phyloP scores from a whole-genome alignment of 2,888 invertebrate species.

The Archaeoteleia sp. region DNA sequence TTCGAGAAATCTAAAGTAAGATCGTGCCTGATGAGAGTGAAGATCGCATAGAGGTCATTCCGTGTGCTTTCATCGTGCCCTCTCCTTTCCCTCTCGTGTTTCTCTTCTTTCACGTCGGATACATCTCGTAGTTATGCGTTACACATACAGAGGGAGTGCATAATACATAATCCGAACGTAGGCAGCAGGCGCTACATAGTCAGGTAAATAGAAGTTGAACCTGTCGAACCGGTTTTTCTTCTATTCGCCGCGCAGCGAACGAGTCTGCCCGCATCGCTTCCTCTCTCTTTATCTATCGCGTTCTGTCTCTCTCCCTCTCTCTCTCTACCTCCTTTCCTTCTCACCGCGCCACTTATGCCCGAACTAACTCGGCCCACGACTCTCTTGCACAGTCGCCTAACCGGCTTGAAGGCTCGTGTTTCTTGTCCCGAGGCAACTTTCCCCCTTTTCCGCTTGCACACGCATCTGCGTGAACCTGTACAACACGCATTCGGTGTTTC shows the following conservation, averaged over 20 bases:
- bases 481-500: slow-evolving; percentile 59
- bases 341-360: slow-evolving; percentile 44
- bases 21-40: slow-evolving; percentile 58
- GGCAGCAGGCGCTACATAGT: slow-evolving; percentile 57
- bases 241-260: slow-evolving; percentile 19
- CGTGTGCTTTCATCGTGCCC: slow-evolving; percentile 59
- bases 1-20: slow-evolving; percentile 23
- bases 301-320: slow-evolving; percentile 13
- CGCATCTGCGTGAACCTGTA: slow-evolving; percentile 51
- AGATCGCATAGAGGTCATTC: slow-evolving; percentile 63
- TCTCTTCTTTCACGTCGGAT: slow-evolving; percentile 55
- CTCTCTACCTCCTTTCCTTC: slow-evolving; percentile 11
- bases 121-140: slow-evolving; percentile 68
- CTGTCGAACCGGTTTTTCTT: slow-evolving; percentile 71
- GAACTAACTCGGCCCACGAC: slow-evolving; percentile 23
- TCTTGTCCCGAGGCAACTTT: slow-evolving; percentile 55
- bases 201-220: slow-evolving; percentile 71
- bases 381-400: slow-evolving; percentile 38
- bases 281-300: slow-evolving; percentile 14
- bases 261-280: slow-evolving; percentile 38
- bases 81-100: slow-evolving; percentile 29
- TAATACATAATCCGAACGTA: slow-evolving; percentile 63
- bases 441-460: slow-evolving; percentile 59
- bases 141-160: slow-evolving; percentile 64
- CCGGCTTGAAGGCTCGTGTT: slow-evolving; percentile 50